Conservation (phyloP, 2,888 invertebrate species). For the Boloria euphrosyne region DNA sequence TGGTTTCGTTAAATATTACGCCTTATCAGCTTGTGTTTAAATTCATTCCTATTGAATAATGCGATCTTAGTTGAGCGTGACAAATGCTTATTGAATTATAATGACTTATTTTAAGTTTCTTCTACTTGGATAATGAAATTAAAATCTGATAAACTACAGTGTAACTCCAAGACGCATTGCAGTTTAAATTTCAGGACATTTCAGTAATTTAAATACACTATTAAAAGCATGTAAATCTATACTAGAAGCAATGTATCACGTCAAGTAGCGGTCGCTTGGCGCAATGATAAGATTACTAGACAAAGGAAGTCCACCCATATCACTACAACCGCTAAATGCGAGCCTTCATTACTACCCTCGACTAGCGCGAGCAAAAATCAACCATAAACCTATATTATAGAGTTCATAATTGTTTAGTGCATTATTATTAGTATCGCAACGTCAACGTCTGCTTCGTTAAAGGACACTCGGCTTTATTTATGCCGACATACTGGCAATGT, state of each 20-base stretch:
- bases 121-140: conserved; percentile 3
- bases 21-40: conserved; percentile 40
- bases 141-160: conserved; percentile 4
- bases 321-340: conserved; percentile 78
- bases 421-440: conserved; percentile 71
- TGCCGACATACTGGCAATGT: conserved; percentile 79
- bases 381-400: conserved; percentile 58
- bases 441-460: conserved; percentile 80
- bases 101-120: conserved; percentile 10
- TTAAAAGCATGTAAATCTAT: conserved; percentile 59
- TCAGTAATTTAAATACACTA: conserved; percentile 33
- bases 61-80: conserved; percentile 24
- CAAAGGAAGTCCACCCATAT: conserved; percentile 82
- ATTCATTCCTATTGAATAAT: conserved; percentile 37
- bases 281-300: conserved; percentile 80
- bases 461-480: conserved; percentile 82
- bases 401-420: conserved; percentile 59
- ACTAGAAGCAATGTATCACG: conserved; percentile 73
- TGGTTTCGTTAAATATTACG: conserved; percentile 50
- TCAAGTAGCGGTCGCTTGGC: conserved; percentile 67
- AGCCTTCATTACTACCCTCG: conserved; percentile 74
- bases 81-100: conserved; percentile 24
- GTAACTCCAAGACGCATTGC: conserved; percentile 17
- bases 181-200: conserved; percentile 21
- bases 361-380: conserved; percentile 46